A percentile compares a stretch with the other conserved stretches of the same genome.
Evolutionary conservation across 2,888 invertebrate genomes (phyloP).

Genomic region (Lordiphosa andalusiaca): DNA sequence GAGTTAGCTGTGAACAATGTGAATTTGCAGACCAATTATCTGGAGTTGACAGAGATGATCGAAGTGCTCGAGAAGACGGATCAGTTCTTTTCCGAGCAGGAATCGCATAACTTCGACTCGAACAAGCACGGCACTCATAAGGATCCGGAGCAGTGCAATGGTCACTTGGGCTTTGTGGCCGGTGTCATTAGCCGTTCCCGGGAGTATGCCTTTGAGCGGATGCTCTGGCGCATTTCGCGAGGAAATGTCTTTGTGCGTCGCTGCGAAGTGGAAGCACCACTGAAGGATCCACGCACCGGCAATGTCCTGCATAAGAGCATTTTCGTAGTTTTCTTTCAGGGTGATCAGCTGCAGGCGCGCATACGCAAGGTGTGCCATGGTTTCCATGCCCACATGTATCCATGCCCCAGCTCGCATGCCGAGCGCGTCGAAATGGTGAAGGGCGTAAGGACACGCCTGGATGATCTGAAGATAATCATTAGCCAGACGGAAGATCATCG

Average conservation of each 20-base stretch:
- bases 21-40: constrained; percentile 92
- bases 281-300: constrained; percentile 87
- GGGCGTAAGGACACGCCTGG: constrained; percentile 89
- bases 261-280: constrained; percentile 87
- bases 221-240: constrained; percentile 92
- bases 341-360: constrained; percentile 89
- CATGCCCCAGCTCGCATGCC: constrained; percentile 89
- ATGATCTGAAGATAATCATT: constrained; percentile 88
- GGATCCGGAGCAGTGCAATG: constrained; percentile 81
- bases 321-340: constrained; percentile 90
- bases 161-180: constrained; percentile 86
- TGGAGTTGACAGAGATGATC: constrained; percentile 93
- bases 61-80: constrained; percentile 96
- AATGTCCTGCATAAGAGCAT: constrained; percentile 89
- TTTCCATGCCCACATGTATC: constrained; percentile 91
- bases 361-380: constrained; percentile 93
- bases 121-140: constrained; percentile 88
- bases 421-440: constrained; percentile 91
- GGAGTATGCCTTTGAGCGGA: constrained; percentile 89
- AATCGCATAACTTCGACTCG: constrained; percentile 70
- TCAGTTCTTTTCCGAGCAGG: constrained; percentile 76
- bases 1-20: constrained; percentile 96
- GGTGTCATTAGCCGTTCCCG: constrained; percentile 91
- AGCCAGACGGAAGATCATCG: constrained; percentile 92
- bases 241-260: constrained; percentile 91